Evolutionary conservation across 2,888 invertebrate species (phyloP).

Genomic region (Drosophila siamana): DNA sequence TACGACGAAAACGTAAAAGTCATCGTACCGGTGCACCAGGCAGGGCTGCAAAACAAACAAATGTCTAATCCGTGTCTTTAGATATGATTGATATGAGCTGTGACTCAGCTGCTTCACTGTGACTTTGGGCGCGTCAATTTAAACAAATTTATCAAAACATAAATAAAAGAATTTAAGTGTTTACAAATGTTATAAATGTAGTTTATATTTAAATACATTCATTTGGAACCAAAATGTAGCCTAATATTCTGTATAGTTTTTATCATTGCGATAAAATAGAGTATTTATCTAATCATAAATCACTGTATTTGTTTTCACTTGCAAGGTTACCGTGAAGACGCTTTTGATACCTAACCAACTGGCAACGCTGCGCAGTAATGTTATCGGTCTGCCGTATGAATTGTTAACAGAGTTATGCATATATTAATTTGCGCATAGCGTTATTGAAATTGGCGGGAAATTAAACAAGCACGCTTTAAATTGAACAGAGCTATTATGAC

Average conservation of each 20-base stretch:
- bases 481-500: too few relatives aligned
- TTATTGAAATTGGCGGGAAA: too few relatives aligned
- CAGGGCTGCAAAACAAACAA: slow-evolving; percentile 48
- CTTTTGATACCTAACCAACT: neutral
- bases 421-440: too few relatives aligned
- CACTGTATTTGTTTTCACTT: neutral
- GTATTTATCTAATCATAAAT: neutral
- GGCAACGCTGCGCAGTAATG: neutral
- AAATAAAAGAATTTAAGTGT: neutral
- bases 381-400: slow-evolving; percentile 22
- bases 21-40: slow-evolving; percentile 62
- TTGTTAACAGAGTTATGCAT: neutral
- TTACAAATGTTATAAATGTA: neutral
- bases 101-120: slow-evolving; percentile 12
- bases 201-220: neutral
- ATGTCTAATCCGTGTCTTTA: slow-evolving; percentile 14
- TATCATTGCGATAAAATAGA: neutral
- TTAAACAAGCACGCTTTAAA: too few relatives aligned
- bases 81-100: slow-evolving; percentile 22
- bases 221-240: neutral
- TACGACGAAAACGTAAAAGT: slow-evolving; percentile 63
- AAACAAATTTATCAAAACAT: neutral
- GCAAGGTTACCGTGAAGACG: neutral
- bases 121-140: neutral
- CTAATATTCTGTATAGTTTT: neutral